phyloP scores from a whole-genome alignment of 23 tunicate species.

The Trididemnum miniatum region DNA sequence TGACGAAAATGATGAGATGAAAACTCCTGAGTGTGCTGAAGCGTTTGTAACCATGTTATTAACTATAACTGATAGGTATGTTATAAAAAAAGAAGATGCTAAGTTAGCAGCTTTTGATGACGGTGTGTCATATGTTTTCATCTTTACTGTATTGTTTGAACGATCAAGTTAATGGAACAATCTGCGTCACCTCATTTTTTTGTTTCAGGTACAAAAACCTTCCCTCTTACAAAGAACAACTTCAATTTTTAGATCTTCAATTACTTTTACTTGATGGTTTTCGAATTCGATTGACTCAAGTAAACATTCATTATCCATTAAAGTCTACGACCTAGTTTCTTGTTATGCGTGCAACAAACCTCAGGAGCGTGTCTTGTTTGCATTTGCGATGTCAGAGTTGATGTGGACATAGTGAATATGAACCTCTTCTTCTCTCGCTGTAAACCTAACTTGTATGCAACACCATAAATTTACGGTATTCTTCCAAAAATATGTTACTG shows the following conservation, averaged over 20 bases:
- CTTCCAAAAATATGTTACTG: no score
- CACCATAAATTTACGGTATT: no score
- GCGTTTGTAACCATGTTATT: conserved; percentile 67
- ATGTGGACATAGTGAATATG: no score
- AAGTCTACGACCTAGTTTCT: no score
- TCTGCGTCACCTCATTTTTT: no score
- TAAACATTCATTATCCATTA: no score
- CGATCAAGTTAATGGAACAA: neutral
- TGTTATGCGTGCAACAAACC: no score
- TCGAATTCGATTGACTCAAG: conserved; percentile 85
- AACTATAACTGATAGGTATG: conserved; percentile 87
- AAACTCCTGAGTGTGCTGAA: conserved; percentile 88
- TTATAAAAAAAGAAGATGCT: neutral
- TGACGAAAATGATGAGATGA: conserved; percentile 61
- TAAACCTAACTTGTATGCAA: no score
- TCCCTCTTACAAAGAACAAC: conserved; percentile 47
- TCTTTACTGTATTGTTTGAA: neutral
- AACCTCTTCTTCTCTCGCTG: no score
- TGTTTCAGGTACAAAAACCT: conserved; percentile 71
- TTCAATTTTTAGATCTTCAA: conserved; percentile 80
- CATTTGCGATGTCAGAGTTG: no score
- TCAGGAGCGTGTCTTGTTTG: no score
- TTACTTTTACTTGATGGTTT: conserved; percentile 72
- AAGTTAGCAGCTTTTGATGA: no score
- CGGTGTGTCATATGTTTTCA: neutral